These are phyloP conservation scores for Toxotes chatareus DNA, from an alignment of 2,113 vertebrate species.

Conservation along the genomic window DNA sequence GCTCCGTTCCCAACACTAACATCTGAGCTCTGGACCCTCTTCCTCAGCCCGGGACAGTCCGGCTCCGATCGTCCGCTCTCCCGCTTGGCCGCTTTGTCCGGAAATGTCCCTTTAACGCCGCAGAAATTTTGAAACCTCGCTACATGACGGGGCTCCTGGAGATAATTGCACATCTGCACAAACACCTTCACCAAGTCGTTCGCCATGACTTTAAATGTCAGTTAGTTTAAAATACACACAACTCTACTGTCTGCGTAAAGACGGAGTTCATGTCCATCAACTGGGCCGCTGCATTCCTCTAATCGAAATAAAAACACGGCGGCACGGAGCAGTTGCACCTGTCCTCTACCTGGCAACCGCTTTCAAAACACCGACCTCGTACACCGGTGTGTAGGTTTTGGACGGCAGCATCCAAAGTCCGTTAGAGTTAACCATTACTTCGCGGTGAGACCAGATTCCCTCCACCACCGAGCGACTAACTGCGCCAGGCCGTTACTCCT, in stretches of 20 bases:
- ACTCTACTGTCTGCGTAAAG: not conserved
- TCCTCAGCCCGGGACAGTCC: constrained; percentile 60
- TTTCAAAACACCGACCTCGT: constrained; percentile 20
- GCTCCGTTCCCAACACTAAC: constrained; percentile 73
- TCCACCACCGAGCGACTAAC: no score
- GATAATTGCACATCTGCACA: constrained; percentile 76
- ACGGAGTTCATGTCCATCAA: constrained; percentile 45
- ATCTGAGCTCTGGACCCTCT: constrained; percentile 58
- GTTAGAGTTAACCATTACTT: constrained; percentile 65
- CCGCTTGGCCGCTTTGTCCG: constrained; percentile 47
- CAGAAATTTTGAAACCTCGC: constrained; percentile 92
- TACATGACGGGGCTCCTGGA: constrained; percentile 92
- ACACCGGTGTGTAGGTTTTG: constrained; percentile 6
- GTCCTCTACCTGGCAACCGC: not conserved
- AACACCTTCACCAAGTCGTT: constrained; percentile 65
- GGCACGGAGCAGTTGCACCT: not conserved
- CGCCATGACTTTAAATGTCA: constrained; percentile 61
- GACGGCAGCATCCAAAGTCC: constrained; percentile 70
- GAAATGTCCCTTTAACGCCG: constrained; percentile 87
- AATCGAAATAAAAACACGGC: not conserved
- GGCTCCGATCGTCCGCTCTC: constrained; percentile 43
- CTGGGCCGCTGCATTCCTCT: constrained; percentile 16
- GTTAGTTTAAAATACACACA: not conserved
- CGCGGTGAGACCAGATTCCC: not conserved
- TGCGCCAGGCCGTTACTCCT: constrained; percentile 55